Evolutionary conservation across 2,797 vertebrate species (phyloP), one percentile per base, ranked within the genome.

Genomic region (Enteromius viviparus): DNA sequence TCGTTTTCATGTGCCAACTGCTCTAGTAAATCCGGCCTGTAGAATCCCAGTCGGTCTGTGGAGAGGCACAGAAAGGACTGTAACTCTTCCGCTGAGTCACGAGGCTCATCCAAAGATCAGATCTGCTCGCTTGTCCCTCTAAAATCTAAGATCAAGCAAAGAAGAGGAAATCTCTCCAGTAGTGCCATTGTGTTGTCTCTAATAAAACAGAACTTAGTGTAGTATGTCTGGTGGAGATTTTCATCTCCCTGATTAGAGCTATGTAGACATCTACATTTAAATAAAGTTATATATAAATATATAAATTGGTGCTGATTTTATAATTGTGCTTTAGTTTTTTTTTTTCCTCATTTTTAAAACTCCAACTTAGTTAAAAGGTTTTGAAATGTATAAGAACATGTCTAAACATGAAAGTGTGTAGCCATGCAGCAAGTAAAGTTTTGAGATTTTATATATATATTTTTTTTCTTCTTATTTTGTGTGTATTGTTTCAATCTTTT

Each of bases 291-390:
- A 99, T 97, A 95, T 94, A 93, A 95, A 97, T 97, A 98, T 98
- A 96, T 95, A 93, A 95, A 99, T 98, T 96, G 97, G 98, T 98
- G 97, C 97, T 99, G 97, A 98, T 99, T 99, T 99, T 99, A 97
- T 99, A 99, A 97, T 96, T 97, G 96, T 97, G 95, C 96, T 96
- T 96, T 97, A 97, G 95, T 95, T 97, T 96, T 95, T 96, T 96
- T 96, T 96, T 97, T 96, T 1, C 45, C 15, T 84, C 82, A 32
- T 68, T 82, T 85, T 87, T 95, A 96, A 47, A 96, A 91, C 96
- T 97, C 96, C 96, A 96, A 96, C 95, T 96, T 96, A 96, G 96
- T 96, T 96, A 95, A 95, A 96, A 96, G 94, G 96, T 97, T 96
- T 97, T 95, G 97, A 98, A 97, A 97, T 95, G 97, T 97, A 96